Evolutionary conservation across 2,888 invertebrate species (phyloP).

Genomic region (Habroteleia sp.): DNA sequence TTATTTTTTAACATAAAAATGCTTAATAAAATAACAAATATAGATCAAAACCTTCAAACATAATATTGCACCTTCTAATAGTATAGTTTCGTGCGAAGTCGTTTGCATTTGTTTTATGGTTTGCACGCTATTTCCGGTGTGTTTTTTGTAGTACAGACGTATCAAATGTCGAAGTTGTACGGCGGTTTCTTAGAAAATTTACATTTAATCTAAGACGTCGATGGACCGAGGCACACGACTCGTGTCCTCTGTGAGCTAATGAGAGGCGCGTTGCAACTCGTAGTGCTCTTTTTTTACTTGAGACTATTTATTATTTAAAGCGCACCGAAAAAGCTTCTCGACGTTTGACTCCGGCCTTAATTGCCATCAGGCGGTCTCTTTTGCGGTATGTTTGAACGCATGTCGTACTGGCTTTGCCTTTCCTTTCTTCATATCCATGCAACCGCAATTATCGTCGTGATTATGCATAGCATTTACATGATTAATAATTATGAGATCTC

Average conservation of each 20-base stretch:
- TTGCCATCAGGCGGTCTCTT: constrained; percentile 69
- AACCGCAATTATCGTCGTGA: constrained; percentile 59
- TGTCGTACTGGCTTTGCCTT: constrained; percentile 30
- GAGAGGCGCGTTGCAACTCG: constrained; percentile 66
- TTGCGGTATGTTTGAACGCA: constrained; percentile 60
- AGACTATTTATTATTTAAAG: constrained; percentile 74
- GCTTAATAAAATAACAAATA: constrained; percentile 4
- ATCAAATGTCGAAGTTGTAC: constrained; percentile 66
- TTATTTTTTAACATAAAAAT: too few species aligned
- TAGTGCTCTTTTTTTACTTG: constrained; percentile 61
- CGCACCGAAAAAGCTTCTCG: constrained; percentile 69
- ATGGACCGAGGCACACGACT: constrained; percentile 65
- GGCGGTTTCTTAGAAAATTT: constrained; percentile 70
- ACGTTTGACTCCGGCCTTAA: constrained; percentile 73
- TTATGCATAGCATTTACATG: constrained; percentile 59
- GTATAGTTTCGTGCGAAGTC: constrained; percentile 40
- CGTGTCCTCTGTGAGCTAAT: constrained; percentile 67
- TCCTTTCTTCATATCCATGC: constrained; percentile 30
- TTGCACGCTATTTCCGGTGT: constrained; percentile 62
- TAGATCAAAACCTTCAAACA: constrained; percentile 31
- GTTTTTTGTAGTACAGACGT: constrained; percentile 52
- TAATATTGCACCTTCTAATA: constrained; percentile 36
- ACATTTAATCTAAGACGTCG: constrained; percentile 73
- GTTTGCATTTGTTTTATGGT: constrained; percentile 55
- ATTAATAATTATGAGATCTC: constrained; percentile 58